Percentiles rank a stretch among this genome's conserved stretches.
Conservation (phyloP, 2,113 vertebrate species). For the Hydropotes inermis region DNA sequence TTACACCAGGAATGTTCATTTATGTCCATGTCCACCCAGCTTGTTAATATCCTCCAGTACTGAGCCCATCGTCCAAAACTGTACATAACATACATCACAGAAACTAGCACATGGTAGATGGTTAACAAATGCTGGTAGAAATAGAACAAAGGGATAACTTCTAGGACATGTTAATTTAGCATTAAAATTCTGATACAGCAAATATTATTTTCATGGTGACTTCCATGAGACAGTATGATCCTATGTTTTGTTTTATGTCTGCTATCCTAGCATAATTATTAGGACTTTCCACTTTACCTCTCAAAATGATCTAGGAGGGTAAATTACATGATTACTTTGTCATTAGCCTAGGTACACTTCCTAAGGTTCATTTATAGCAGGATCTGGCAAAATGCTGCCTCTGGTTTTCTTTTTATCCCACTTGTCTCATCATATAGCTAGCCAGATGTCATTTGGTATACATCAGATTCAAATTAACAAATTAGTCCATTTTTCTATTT, state of each 20-base stretch:
- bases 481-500: background rate
- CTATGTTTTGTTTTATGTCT: background rate
- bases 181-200: background rate
- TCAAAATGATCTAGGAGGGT: background rate
- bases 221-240: background rate
- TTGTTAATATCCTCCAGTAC: background rate
- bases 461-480: background rate
- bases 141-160: background rate
- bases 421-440: background rate
- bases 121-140: background rate
- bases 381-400: background rate
- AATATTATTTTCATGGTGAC: background rate
- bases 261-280: background rate
- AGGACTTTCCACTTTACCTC: background rate
- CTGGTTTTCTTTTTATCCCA: background rate
- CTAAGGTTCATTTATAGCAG: background rate
- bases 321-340: background rate
- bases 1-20: background rate
- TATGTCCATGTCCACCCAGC: background rate
- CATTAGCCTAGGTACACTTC: background rate
- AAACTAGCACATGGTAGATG: background rate
- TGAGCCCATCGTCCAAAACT: background rate
- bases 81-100: background rate
- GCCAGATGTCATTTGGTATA: background rate
- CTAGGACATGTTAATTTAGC: background rate